A percentile compares a stretch with the other conserved stretches of the same genome.
phyloP scores from a whole-genome alignment of 2,888 invertebrate genomes.

The Sminthurinus aureus region DNA sequence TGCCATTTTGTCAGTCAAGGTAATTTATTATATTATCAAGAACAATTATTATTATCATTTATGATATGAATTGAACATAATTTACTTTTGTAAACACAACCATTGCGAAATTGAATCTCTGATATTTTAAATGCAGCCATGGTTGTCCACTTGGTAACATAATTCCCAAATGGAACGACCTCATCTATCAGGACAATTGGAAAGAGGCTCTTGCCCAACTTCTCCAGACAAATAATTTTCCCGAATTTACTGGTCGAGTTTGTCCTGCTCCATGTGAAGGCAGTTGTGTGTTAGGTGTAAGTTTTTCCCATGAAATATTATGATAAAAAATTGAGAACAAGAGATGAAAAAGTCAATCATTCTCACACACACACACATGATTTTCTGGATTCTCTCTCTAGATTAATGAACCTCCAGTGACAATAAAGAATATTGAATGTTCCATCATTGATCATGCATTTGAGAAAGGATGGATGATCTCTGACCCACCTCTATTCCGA shows the following conservation, averaged over 20 bases:
- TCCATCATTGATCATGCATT: slow-evolving; percentile 98
- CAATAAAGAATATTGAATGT: slow-evolving; percentile 99
- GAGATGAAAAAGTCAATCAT: no score
- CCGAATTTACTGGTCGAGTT: slow-evolving; percentile 94
- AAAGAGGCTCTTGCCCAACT: slow-evolving; percentile 90
- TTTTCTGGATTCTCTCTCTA: no score
- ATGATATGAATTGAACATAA: no score
- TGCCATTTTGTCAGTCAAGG: slow-evolving; percentile 92
- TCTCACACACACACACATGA: no score
- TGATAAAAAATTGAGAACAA: no score
- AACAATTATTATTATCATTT: no score
- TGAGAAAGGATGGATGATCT: slow-evolving; percentile 91
- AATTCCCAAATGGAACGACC: slow-evolving; percentile 98
- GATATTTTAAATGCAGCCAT: slow-evolving; percentile 67
- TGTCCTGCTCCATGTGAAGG: slow-evolving; percentile 99
- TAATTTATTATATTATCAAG: no score
- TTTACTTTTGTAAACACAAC: no score
- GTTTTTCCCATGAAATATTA: no score
- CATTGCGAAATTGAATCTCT: no score
- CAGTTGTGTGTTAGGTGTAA: slow-evolving; percentile 85
- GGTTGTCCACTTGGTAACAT: slow-evolving; percentile 98
- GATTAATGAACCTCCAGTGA: slow-evolving; percentile 95
- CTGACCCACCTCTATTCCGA: slow-evolving; percentile 73
- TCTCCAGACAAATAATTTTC: slow-evolving; percentile 98
- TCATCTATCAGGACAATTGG: slow-evolving; percentile 95